Evolutionary conservation across 2,888 invertebrate genomes (phyloP).

Genomic region (Leptopilina myrica): DNA sequence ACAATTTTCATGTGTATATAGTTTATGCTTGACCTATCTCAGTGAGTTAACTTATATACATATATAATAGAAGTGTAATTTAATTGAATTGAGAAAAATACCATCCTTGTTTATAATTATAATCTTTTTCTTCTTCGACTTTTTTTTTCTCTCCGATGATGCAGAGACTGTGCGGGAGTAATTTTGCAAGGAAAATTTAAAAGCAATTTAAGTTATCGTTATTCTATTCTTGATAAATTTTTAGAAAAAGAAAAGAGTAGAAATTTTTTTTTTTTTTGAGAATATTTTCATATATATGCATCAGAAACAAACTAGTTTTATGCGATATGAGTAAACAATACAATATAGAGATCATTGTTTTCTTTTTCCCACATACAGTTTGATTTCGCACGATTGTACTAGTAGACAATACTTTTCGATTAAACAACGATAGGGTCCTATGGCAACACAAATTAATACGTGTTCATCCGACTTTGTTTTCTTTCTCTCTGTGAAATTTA

Average conservation of each 20-base stretch:
- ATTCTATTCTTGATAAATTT: too few species aligned
- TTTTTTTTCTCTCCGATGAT: neutral
- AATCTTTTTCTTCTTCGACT: too few species aligned
- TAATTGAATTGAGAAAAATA: slow-evolving; percentile 60
- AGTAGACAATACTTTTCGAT: slow-evolving; percentile 63
- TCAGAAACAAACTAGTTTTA: neutral
- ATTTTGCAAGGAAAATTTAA: too few species aligned
- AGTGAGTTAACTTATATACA: neutral
- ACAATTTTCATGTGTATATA: slow-evolving; percentile 27
- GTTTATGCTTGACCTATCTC: slow-evolving; percentile 18
- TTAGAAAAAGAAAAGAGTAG: neutral
- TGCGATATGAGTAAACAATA: neutral
- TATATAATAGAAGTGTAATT: slow-evolving; percentile 49
- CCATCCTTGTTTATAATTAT: slow-evolving; percentile 57
- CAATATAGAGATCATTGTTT: slow-evolving; percentile 16
- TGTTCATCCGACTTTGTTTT: slow-evolving; percentile 39
- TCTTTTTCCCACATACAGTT: slow-evolving; percentile 50
- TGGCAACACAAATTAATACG: slow-evolving; percentile 67
- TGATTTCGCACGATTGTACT: slow-evolving; percentile 64
- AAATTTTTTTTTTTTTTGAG: neutral
- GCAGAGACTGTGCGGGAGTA: neutral
- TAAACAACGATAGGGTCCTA: slow-evolving; percentile 59
- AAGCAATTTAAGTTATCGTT: too few species aligned
- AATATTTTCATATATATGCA: neutral
- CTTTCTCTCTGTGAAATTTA: neutral